Percentiles rank a stretch among this genome's conserved stretches.
These are phyloP conservation scores for Keiferia lycopersicella DNA, from an alignment of 2,888 invertebrate species.

Conservation along the genomic window DNA sequence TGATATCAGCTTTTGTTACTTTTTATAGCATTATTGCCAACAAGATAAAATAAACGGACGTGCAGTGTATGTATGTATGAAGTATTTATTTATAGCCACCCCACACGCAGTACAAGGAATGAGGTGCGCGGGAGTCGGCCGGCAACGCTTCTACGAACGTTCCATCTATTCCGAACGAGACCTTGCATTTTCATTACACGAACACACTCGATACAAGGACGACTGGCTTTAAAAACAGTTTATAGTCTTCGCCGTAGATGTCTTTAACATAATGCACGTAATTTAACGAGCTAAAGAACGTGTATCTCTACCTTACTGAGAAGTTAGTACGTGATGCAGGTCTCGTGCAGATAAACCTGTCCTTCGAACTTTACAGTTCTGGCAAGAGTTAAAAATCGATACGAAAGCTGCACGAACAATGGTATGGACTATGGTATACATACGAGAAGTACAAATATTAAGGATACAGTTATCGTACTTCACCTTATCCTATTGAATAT, in stretches of 20 bases:
- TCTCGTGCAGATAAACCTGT: conserved; percentile 21
- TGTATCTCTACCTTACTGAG: neutral
- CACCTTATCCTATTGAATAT: neutral
- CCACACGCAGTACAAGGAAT: conserved; percentile 67
- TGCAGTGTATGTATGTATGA: conserved; percentile 47
- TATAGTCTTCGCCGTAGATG: neutral
- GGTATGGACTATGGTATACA: too few relatives aligned
- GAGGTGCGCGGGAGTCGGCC: conserved; percentile 72
- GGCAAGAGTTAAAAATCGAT: conserved; percentile 27
- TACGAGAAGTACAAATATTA: neutral
- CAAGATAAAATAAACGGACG: conserved; percentile 52
- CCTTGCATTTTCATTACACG: conserved; percentile 58
- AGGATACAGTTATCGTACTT: neutral
- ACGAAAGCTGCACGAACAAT: neutral
- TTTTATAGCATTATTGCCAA: conserved; percentile 38
- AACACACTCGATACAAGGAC: conserved; percentile 21
- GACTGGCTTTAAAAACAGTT: neutral
- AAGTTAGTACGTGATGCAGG: conserved; percentile 4
- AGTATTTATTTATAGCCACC: conserved; percentile 71
- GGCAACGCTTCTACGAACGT: conserved; percentile 44
- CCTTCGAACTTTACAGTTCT: conserved; percentile 31
- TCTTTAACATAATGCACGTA: conserved; percentile 2
- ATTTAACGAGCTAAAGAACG: neutral
- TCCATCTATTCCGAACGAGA: conserved; percentile 66
- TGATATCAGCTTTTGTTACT: conserved; percentile 15